These are phyloP conservation scores for Coturnix japonica DNA, from an alignment of 2,113 vertebrate species.

Conservation along the genomic window DNA sequence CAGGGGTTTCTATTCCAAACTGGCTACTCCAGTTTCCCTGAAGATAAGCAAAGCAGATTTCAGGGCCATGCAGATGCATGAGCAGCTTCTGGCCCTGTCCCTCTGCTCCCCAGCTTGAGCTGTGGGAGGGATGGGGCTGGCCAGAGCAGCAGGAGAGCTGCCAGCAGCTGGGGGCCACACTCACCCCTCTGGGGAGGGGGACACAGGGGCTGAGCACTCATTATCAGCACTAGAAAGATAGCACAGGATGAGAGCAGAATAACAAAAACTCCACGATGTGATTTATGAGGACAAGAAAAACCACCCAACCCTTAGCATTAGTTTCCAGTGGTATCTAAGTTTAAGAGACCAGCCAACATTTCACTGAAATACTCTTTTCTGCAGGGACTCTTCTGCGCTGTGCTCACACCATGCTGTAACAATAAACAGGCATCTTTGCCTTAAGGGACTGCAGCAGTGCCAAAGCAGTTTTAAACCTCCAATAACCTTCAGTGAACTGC, in stretches of 20 bases:
- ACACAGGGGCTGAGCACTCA: neutral
- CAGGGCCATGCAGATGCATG: neutral
- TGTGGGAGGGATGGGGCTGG: neutral
- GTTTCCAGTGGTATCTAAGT: slow-evolving; percentile 37
- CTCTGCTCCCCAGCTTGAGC: neutral
- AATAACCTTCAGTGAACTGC: slow-evolving; percentile 60
- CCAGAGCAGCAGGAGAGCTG: neutral
- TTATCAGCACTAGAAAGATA: neutral
- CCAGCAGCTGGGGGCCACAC: neutral
- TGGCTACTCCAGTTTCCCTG: neutral
- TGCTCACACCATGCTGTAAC: slow-evolving; percentile 27
- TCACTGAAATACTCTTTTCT: slow-evolving; percentile 34
- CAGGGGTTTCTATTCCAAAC: neutral
- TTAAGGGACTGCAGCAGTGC: slow-evolving; percentile 27
- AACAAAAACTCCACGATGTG: neutral
- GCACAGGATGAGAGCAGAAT: neutral
- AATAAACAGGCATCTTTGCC: slow-evolving; percentile 63
- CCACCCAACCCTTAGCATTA: neutral
- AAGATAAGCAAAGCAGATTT: slow-evolving; percentile 15
- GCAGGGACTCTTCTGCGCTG: neutral
- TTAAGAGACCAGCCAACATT: slow-evolving; percentile 36
- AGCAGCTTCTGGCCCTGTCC: neutral
- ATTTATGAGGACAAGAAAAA: slow-evolving; percentile 25
- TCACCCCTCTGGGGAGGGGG: neutral
- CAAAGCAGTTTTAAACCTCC: slow-evolving; percentile 58